Percentiles rank a stretch among this genome's conserved stretches.
phyloP scores from a whole-genome alignment of 2,888 invertebrate genomes.

The Latrodectus hesperus region DNA sequence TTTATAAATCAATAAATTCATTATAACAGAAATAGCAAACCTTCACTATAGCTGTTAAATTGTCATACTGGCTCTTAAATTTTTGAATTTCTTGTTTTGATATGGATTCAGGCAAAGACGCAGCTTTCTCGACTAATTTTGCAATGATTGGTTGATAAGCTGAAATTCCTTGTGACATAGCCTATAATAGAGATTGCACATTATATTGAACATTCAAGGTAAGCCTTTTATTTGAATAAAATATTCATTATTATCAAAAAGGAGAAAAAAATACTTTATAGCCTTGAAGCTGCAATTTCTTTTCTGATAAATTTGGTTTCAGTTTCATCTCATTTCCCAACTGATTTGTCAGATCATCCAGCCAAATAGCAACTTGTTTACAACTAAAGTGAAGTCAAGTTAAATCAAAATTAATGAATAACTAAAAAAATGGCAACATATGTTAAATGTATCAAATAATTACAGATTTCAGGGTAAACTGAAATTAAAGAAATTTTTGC shows the following conservation, averaged over 20 bases:
- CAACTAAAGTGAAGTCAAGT: slow-evolving; percentile 78
- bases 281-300: slow-evolving; percentile 88
- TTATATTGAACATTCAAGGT: neutral
- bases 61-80: slow-evolving; percentile 83
- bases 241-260: neutral
- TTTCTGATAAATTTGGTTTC: slow-evolving; percentile 88
- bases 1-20: neutral
- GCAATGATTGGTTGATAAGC: slow-evolving; percentile 89
- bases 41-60: slow-evolving; percentile 75
- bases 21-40: slow-evolving; percentile 21
- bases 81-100: slow-evolving; percentile 84
- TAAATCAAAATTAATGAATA: no score
- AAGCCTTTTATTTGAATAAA: no score
- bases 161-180: slow-evolving; percentile 88
- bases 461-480: no score
- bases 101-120: slow-evolving; percentile 85
- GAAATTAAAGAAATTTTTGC: no score
- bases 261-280: slow-evolving; percentile 78
- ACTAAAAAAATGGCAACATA: no score
- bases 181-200: slow-evolving; percentile 72
- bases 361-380: slow-evolving; percentile 89
- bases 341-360: slow-evolving; percentile 85
- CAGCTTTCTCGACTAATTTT: slow-evolving; percentile 88
- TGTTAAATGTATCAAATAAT: no score
- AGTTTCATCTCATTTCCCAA: slow-evolving; percentile 83